Evolutionary conservation across 2,888 invertebrate species (phyloP), one percentile per base, ranked within the genome.

Genomic region (Bimastos eiseni): DNA sequence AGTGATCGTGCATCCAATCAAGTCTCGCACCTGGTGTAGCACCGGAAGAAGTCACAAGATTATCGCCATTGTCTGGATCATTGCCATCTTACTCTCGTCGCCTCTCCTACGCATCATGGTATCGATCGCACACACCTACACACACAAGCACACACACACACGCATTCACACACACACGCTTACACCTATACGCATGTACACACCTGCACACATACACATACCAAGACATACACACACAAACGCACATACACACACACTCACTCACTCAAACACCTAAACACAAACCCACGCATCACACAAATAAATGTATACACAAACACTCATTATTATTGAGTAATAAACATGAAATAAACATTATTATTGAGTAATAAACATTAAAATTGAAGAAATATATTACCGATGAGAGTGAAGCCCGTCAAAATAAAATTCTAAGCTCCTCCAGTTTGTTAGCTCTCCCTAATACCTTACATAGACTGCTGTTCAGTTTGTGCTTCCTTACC

Each of bases 1-100:
- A 55, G 96, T 96, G 83, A 96, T 96, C 86, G 96, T 96, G 11
- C 95, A 95, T 92, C 96, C 96, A 4, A 95, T 96, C 94, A 94
- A 94, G 91, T 95, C 96, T 6, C 94, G 96, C n/a, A 94, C 95
- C 8, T 93, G 95, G 91, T 96, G 96, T 93, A 96, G 96, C 0
- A 94, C 95, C 91, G 95, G 95, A 90, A 96, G 95, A 92, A 95
- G 95, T 91, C 94, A 95, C 88, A 94, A 94, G 92, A 94, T 95
- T 24, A 93, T 96, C 37, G 92, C 95, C 5, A 92, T 94, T n/a
- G 95, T 96, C 11, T 96, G 96, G 96, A 91, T 95, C 15, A 92
- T 95, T 19, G 94, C 96, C 1, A 91, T 95, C 24, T 70, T 95
- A 0, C 93, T 96, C 21, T 94, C 96, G 0, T 92, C 95, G 24